Percentiles rank a stretch among this genome's conserved stretches.
Evolutionary conservation across 2,888 invertebrate genomes (phyloP).

Genomic region (Ophion ellenae): DNA sequence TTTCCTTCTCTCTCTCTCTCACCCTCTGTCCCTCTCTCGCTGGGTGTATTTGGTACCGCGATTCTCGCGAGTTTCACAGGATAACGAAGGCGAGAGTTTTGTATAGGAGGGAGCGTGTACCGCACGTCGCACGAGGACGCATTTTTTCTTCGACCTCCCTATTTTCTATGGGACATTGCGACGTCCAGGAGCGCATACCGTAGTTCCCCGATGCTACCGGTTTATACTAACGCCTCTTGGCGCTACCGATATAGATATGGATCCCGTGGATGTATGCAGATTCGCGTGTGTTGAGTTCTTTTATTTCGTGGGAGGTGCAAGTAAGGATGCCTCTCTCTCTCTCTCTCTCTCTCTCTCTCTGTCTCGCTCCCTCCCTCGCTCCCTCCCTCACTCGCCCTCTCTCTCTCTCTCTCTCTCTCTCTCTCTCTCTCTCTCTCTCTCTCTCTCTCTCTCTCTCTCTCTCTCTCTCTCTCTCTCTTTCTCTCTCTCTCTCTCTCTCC

Average conservation of each 20-base stretch:
- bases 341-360: neutral
- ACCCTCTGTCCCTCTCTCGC: neutral
- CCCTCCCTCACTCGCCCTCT: too few relatives aligned
- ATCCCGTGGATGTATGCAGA: constrained; percentile 3
- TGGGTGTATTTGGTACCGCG: neutral
- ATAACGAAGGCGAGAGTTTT: constrained; percentile 56
- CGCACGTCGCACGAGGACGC: constrained; percentile 32
- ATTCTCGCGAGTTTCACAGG: constrained; percentile 46
- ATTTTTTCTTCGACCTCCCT: constrained; percentile 1
- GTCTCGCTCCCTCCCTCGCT: neutral
- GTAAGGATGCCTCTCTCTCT: neutral
- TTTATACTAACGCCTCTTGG: constrained; percentile 31
- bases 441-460: neutral
- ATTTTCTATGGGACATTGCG: constrained; percentile 51
- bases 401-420: too few relatives aligned
- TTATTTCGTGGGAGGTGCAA: constrained; percentile 35
- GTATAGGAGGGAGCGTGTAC: constrained; percentile 45
- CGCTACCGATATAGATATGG: constrained; percentile 5
- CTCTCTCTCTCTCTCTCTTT: constrained; percentile 2
- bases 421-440: too few relatives aligned
- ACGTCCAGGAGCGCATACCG: constrained; percentile 41
- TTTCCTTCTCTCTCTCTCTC: neutral
- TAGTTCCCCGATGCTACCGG: constrained; percentile 18
- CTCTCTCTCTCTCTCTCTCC: neutral
- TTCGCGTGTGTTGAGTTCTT: constrained; percentile 19